A percentile compares a stretch with the other conserved stretches of the same genome.
Evolutionary conservation across 2,888 invertebrate genomes (phyloP).

Genomic region (Leucozona laternaria): DNA sequence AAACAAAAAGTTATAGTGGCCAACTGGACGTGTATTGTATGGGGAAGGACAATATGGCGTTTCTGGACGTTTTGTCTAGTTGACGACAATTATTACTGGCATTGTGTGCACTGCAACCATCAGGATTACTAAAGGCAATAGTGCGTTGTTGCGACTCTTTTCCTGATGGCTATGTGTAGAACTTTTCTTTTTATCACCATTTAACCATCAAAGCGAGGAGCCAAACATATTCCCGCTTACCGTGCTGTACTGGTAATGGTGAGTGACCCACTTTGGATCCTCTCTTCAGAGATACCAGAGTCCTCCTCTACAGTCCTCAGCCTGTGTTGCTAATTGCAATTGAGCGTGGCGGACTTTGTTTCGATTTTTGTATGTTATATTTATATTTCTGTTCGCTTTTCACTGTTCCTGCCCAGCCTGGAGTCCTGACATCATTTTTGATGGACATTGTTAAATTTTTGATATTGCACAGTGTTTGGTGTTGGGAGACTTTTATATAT

Average conservation of each 20-base stretch:
- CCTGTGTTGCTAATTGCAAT: conserved; percentile 64
- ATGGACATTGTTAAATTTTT: conserved; percentile 63
- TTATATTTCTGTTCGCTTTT: no score
- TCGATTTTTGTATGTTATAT: not conserved
- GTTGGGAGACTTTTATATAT: conserved; percentile 11
- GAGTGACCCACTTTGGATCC: conserved; percentile 48
- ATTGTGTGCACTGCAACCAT: conserved; percentile 41
- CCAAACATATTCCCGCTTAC: conserved; percentile 29
- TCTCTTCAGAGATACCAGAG: conserved; percentile 14
- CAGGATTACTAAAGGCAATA: conserved; percentile 53
- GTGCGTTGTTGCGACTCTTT: conserved; percentile 43
- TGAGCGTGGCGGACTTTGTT: conserved; percentile 41
- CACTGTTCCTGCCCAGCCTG: not conserved
- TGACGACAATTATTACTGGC: conserved; percentile 14
- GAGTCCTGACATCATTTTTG: conserved; percentile 50
- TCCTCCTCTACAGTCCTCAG: not conserved
- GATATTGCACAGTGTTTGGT: conserved; percentile 41
- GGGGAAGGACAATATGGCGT: conserved; percentile 17
- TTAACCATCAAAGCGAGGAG: conserved; percentile 52
- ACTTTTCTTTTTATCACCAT: conserved; percentile 50
- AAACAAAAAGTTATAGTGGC: conserved; percentile 28
- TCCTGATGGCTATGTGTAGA: not conserved
- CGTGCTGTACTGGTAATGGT: not conserved
- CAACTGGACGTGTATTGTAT: not conserved
- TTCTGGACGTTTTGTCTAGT: conserved; percentile 10